These are phyloP conservation scores for Callipepla californica DNA, from an alignment of 2,113 vertebrate genomes.

Conservation along the genomic window DNA sequence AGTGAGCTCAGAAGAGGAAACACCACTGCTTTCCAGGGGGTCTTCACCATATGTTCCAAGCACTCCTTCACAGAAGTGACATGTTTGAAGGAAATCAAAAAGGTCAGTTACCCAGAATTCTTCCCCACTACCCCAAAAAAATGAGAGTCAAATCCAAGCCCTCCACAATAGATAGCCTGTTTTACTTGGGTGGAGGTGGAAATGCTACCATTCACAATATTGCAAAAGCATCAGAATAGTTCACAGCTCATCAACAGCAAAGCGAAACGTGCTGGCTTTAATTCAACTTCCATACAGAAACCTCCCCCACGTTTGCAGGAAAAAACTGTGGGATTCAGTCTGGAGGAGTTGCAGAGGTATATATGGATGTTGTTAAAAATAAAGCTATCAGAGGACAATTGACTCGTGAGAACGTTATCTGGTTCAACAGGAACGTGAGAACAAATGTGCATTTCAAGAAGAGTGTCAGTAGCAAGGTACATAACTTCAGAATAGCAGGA, in stretches of 20 bases:
- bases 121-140: background rate
- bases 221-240: background rate
- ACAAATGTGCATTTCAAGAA: conserved; percentile 66
- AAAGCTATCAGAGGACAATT: conserved; percentile 74
- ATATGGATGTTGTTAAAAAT: conserved; percentile 73
- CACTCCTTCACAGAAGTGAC: background rate
- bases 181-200: background rate
- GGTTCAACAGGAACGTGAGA: conserved; percentile 55
- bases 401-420: conserved; percentile 75
- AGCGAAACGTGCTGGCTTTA: background rate
- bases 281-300: background rate
- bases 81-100: background rate
- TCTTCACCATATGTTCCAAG: background rate
- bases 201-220: background rate
- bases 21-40: background rate
- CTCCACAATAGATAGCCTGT: background rate
- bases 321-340: background rate
- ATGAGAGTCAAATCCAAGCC: background rate
- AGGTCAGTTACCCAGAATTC: background rate
- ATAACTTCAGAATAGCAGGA: conserved; percentile 75
- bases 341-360: conserved; percentile 54
- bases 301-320: background rate
- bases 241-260: background rate
- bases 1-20: background rate
- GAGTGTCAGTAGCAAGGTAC: conserved; percentile 67